Base-by-base conservation (phyloP, 2,797 vertebrate species). In the Gila robusta region DNA sequence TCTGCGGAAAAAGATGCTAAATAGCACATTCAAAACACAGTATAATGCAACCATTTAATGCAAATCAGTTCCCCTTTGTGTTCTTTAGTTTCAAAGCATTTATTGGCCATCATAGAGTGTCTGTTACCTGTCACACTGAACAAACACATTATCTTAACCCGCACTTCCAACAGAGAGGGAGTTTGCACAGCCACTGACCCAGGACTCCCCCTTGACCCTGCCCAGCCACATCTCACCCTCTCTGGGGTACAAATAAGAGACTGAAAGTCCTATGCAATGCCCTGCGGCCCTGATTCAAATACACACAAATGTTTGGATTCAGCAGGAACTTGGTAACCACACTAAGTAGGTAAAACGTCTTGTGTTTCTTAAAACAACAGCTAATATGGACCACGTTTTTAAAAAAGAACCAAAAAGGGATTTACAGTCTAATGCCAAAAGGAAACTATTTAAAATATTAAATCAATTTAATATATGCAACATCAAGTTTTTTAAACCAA, bases 161-260 rank as follows among this genome's bases (percentile, higher is more conserved):
- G 89, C 70, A 88, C 89, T 92, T 93, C 92, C 92, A 90, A 91
- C 90, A 90, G 90, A 90, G 93, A 93, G 93, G 94, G 94, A 90
- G 92, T 94, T 95, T 94, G 93, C 94, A 93, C 94, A 95, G 94
- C 94, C 94, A 88, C 80, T 97, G 97, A 97, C 96, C 97, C 95
- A 91, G 91, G 94, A 95, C 96, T 96, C 95, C 96, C 97, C 96
- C 95, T 97, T 96, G 97, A 96, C 94, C 93, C 89, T 92, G 89
- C 91, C 93, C 92, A 93, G 90, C 89, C 84, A 90, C 66, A 23
- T 32, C 80, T 84, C 85, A 85, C 85, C 81, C 90, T 84, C 89
- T 90, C 84, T 89, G 82, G 89, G 64, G 64, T 87, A 56, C 35
- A 39, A 67, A 90, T 87, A 84, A 64, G 23, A 82, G 39, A 21